phyloP scores from a whole-genome alignment of 2,113 vertebrate genomes.

The Carlito syrichta region DNA sequence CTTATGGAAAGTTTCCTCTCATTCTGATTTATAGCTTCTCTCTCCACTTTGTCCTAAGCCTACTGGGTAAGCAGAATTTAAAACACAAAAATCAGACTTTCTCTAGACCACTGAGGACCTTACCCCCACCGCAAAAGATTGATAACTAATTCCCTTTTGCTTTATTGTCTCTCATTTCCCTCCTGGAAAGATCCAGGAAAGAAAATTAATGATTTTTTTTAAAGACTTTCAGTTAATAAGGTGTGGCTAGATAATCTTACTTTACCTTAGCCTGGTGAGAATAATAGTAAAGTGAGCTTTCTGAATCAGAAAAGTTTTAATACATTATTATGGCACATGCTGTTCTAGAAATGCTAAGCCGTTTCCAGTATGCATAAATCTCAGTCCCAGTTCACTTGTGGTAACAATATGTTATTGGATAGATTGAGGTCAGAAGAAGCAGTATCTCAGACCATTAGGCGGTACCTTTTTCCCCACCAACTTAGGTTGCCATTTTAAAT shows the following conservation, averaged over 20 bases:
- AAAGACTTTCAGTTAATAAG: background rate
- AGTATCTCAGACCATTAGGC: background rate
- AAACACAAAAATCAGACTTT: background rate
- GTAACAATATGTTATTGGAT: background rate
- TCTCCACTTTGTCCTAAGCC: background rate
- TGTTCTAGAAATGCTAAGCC: slow-evolving; percentile 30
- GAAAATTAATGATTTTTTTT: background rate
- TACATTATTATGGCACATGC: background rate
- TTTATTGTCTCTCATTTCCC: background rate
- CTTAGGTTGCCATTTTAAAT: slow-evolving; percentile 21
- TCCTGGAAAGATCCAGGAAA: background rate
- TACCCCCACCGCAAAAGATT: background rate
- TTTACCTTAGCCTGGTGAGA: background rate
- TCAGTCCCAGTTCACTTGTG: background rate
- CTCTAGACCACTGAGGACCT: background rate
- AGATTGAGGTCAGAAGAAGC: slow-evolving; percentile 16
- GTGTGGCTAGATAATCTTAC: background rate
- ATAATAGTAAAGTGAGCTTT: background rate
- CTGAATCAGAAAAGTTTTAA: slow-evolving; percentile 10
- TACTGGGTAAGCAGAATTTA: slow-evolving; percentile 11
- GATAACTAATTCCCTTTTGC: background rate
- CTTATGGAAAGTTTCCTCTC: background rate
- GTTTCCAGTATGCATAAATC: background rate
- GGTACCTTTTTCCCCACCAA: background rate
- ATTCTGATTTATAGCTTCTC: background rate